These are phyloP conservation scores for Philypnodon macrostomus DNA, from an alignment of 2,797 vertebrate genomes.

Conservation along the genomic window DNA sequence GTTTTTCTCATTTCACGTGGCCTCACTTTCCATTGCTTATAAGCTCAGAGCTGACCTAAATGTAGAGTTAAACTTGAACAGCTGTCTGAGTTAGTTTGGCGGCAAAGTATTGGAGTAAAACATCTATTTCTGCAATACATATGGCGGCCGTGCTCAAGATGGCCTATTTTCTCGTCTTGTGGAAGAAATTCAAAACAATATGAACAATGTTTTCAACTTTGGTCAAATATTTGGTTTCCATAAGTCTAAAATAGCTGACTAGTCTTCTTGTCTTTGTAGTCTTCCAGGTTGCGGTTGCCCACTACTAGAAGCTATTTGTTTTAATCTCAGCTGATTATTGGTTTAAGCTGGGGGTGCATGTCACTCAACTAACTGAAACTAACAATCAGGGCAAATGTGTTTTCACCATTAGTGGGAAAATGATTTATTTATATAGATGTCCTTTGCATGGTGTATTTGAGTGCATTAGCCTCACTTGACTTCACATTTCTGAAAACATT, in stretches of 20 bases:
- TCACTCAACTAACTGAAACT: not conserved
- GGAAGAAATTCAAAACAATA: constrained; percentile 1
- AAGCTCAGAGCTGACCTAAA: constrained; percentile 25
- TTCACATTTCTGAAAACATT: constrained; percentile 5
- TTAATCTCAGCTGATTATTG: constrained; percentile 4
- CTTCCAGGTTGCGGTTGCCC: constrained; percentile 10
- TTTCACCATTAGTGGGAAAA: not conserved
- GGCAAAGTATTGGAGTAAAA: not conserved
- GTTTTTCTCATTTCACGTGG: constrained; percentile 31
- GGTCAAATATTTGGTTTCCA: constrained; percentile 2
- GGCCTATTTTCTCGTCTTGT: constrained; percentile 2
- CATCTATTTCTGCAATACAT: not conserved
- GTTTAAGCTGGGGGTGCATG: not conserved
- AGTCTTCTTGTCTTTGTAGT: constrained; percentile 6
- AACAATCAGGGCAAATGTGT: not conserved
- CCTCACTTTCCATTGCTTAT: constrained; percentile 21
- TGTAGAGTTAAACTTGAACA: constrained; percentile 5
- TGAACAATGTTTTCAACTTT: constrained; percentile 4
- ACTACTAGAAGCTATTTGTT: constrained; percentile 11
- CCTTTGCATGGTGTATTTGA: not conserved
- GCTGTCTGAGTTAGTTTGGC: constrained; percentile 4
- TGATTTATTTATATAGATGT: constrained; percentile 1
- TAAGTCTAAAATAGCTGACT: not conserved
- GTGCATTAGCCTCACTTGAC: not conserved
- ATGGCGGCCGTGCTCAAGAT: not conserved